Evolutionary conservation across 2,113 vertebrate species (phyloP), one percentile per base, ranked within the genome.

Genomic region (Rhinolophus sinicus): DNA sequence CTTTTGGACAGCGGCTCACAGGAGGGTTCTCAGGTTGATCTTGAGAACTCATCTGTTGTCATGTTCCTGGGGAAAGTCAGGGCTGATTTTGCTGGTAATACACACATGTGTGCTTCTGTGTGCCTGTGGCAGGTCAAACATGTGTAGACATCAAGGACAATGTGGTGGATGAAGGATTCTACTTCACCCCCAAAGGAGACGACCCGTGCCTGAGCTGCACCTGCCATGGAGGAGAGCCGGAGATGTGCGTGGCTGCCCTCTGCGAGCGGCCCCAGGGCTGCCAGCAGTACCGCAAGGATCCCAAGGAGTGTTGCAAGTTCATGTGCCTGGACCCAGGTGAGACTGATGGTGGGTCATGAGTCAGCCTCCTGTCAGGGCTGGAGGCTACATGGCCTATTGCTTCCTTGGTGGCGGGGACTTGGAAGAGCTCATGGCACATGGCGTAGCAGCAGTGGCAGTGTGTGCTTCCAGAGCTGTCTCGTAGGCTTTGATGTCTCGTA

Each of bases 61-160:
- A 8, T 24, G 2, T 50, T 52, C 2, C 16, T 21, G 30, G 35
- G 10, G 12, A 56, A 28, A 60, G 24, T 73, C 65, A n/a, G 33
- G 33, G 22, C 54, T 82, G 22, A 26, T 38, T 50, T 26, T 88
- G 24, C 56, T 58, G 24, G 21, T 64, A n/a, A 72, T 2, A 2
- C 44, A n/a, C 30, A 22, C 4, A 1, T 69, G 67, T 52, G 12
- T 83, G 69, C 35, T 35, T 44, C 3, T 40, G 2, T 90, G 70
- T 97, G 58, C 94, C 4, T 84, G 0, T 93, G 87, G 35, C 98
- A 99, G 99, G 99, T 96, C 99, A 99, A 97, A 99, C 99, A 0
- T 99, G 99, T 2, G 99, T 99, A 54, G 99, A 99, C 97, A 99
- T 99, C 97, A 99, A 99, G 95, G 99, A 99, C 98, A 99, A 99